A percentile compares a stretch with the other conserved stretches of the same genome.
Evolutionary conservation across 2,113 vertebrate genomes (phyloP).

Genomic region (Ardeotis arabs): DNA sequence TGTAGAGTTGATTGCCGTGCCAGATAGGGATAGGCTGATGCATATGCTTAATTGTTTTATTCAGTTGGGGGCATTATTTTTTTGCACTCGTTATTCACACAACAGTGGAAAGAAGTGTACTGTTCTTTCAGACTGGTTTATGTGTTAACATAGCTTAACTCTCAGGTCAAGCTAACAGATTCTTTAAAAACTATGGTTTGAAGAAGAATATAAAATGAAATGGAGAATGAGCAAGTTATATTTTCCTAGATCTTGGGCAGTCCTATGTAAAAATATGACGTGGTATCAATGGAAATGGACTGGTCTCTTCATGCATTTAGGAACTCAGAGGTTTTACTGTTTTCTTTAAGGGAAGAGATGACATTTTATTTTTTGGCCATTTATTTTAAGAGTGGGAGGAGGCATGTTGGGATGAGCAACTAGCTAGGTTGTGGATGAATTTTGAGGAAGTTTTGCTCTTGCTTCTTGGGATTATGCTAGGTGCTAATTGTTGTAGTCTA

Average conservation of each 20-base stretch:
- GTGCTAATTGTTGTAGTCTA: conserved; percentile 40
- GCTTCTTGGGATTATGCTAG: not conserved
- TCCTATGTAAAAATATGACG: not conserved
- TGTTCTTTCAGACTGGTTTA: not conserved
- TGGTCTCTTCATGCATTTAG: not conserved
- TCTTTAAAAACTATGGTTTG: not conserved
- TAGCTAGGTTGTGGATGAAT: not conserved
- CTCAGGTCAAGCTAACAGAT: not conserved
- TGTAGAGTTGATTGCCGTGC: not conserved
- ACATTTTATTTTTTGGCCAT: not conserved
- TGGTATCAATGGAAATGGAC: not conserved
- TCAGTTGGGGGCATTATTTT: not conserved
- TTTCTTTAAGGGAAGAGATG: not conserved
- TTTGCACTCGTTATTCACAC: not conserved
- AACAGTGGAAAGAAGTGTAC: not conserved
- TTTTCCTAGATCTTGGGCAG: not conserved
- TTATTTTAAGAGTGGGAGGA: not conserved
- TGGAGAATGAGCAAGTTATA: not conserved
- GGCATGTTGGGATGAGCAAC: not conserved
- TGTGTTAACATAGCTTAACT: not conserved
- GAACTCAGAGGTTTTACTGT: not conserved
- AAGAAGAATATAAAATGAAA: not conserved
- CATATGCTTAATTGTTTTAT: not conserved
- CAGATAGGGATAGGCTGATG: not conserved
- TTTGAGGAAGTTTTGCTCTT: not conserved